phyloP scores from a whole-genome alignment of 2,888 invertebrate species.

The Drosophila demipolita region DNA sequence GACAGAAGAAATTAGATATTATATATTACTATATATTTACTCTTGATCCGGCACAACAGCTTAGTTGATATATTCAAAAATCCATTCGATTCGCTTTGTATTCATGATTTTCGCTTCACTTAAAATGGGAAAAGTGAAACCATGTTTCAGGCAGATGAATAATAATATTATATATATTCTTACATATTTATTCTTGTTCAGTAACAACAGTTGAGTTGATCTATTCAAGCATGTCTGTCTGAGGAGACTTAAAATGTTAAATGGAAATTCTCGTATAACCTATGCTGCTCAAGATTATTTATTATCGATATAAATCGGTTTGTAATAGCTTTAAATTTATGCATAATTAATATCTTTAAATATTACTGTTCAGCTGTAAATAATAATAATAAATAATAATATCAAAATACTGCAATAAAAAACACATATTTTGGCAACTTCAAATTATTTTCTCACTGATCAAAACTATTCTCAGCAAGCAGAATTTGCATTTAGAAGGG shows the following conservation, averaged over 20 bases:
- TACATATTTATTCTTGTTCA: background rate
- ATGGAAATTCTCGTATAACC: too few relatives aligned
- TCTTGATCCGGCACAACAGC: background rate
- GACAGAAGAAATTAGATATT: background rate
- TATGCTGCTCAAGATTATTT: background rate
- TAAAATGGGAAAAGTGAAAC: background rate
- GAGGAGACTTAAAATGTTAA: background rate
- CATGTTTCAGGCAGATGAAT: background rate
- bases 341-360: background rate
- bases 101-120: background rate
- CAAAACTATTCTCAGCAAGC: background rate
- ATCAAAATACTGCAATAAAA: background rate
- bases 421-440: background rate
- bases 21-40: background rate
- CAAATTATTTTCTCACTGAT: accelerated
- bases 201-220: background rate
- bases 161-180: too few relatives aligned
- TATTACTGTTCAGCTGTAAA: background rate
- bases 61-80: background rate
- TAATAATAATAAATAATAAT: too few relatives aligned
- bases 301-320: background rate
- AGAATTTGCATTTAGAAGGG: background rate
- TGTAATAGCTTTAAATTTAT: background rate
- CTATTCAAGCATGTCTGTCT: background rate
- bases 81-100: background rate